phyloP scores from a whole-genome alignment of 2,797 vertebrate species.

The Ciconia nigra region DNA sequence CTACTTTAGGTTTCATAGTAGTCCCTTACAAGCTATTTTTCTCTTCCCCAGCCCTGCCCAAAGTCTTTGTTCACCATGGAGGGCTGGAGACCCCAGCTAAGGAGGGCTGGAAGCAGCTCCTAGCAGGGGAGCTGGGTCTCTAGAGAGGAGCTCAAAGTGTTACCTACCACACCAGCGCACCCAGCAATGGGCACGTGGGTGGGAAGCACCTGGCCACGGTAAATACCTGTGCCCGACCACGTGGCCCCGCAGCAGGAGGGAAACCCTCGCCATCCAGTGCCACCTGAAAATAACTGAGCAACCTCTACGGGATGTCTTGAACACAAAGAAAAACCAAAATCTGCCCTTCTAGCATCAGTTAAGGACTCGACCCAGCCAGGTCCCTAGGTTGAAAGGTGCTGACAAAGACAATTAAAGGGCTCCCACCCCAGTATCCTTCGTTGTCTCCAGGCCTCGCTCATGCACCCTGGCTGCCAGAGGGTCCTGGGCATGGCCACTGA shows the following conservation, averaged over 20 bases:
- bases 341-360: background rate
- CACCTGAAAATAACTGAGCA: background rate
- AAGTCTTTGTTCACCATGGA: background rate
- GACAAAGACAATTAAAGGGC: background rate
- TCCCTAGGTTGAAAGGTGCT: background rate
- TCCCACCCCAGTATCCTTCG: background rate
- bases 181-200: accelerated
- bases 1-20: background rate
- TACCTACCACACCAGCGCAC: background rate
- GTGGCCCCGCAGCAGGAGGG: background rate
- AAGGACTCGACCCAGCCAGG: background rate
- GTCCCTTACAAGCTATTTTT: background rate
- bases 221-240: background rate
- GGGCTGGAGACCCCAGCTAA: background rate
- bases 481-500: background rate
- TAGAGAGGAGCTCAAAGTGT: background rate
- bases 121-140: background rate
- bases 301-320: background rate
- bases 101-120: background rate
- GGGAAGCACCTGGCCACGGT: background rate
- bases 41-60: background rate
- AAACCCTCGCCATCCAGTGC: background rate
- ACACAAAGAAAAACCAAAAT: background rate
- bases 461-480: background rate
- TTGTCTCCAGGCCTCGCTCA: background rate